A percentile compares a stretch with the other conserved stretches of the same genome.
phyloP scores from a whole-genome alignment of 2,797 vertebrate genomes.

The Sus cebifrons region DNA sequence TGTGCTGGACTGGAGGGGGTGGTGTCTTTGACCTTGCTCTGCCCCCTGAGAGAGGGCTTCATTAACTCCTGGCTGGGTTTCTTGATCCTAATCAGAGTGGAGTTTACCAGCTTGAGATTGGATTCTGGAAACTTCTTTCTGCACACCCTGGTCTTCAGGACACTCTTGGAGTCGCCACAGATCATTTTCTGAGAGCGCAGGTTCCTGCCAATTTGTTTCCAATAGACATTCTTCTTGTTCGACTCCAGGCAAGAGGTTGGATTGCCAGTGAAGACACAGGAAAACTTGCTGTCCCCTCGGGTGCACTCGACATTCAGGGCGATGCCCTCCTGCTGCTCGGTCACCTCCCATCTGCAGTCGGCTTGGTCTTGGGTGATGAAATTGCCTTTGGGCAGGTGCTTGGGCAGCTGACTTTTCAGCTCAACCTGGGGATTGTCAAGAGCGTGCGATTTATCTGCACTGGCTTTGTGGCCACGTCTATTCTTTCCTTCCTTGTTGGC shows the following conservation, averaged over 20 bases:
- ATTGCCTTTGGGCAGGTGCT: conserved; percentile 89
- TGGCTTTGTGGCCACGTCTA: conserved; percentile 68
- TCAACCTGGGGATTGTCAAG: conserved; percentile 64
- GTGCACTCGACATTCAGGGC: conserved; percentile 91
- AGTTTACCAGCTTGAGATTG: conserved; percentile 91
- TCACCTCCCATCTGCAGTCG: conserved; percentile 93
- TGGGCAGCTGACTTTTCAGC: conserved; percentile 73
- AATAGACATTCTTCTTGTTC: conserved; percentile 90
- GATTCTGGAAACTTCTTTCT: conserved; percentile 91
- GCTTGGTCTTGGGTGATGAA: conserved; percentile 91
- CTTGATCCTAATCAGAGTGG: conserved; percentile 73
- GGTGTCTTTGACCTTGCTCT: background rate
- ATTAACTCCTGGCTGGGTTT: background rate
- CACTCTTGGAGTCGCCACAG: conserved; percentile 90
- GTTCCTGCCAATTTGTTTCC: conserved; percentile 94
- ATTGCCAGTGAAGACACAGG: conserved; percentile 92
- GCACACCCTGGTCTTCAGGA: conserved; percentile 93
- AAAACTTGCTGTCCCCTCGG: conserved; percentile 84
- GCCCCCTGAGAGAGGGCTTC: background rate
- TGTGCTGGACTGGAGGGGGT: background rate
- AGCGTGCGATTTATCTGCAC: accelerated
- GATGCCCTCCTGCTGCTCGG: conserved; percentile 73
- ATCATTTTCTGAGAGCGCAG: conserved; percentile 93
- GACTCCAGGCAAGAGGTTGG: conserved; percentile 91
- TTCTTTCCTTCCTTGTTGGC: conserved; percentile 87